These are phyloP conservation scores for Drosophila hydei DNA, from an alignment of 1,140 invertebrate species.

Conservation along the genomic window DNA sequence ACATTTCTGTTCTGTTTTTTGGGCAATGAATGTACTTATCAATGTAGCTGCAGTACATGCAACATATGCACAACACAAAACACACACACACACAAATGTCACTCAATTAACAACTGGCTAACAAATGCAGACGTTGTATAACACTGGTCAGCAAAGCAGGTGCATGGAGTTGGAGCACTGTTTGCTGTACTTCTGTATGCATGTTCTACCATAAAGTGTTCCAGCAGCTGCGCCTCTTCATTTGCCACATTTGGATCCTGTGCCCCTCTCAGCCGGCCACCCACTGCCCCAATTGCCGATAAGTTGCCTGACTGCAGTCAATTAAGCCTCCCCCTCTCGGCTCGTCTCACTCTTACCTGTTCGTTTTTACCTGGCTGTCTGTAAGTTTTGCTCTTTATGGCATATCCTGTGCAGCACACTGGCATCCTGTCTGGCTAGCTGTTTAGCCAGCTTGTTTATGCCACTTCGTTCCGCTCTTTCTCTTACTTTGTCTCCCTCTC, in stretches of 20 bases:
- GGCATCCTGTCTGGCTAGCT: constrained; percentile 60
- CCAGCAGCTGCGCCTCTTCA: constrained; percentile 3
- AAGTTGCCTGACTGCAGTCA: constrained; percentile 43
- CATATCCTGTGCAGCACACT: constrained; percentile 50
- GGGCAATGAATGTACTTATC: constrained; percentile 6
- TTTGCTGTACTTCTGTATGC: background rate
- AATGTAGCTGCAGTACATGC: constrained; percentile 9
- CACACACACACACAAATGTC: constrained; percentile 11
- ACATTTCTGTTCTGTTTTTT: background rate
- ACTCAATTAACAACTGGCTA: constrained; percentile 38
- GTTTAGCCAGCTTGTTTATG: constrained; percentile 76
- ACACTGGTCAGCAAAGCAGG: constrained; percentile 1
- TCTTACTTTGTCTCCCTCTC: background rate
- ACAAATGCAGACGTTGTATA: constrained; percentile 22
- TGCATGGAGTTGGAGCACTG: no score
- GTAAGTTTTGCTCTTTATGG: constrained; percentile 68
- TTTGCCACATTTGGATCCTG: constrained; percentile 38
- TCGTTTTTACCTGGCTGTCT: constrained; percentile 39
- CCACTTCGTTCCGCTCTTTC: constrained; percentile 43
- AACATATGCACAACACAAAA: constrained; percentile 3
- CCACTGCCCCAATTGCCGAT: constrained; percentile 26
- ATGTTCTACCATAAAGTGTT: background rate
- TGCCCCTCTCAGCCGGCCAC: background rate
- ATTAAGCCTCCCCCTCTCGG: constrained; percentile 25
- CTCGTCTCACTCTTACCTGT: background rate